Evolutionary conservation across 1,140 invertebrate species (phyloP).

Genomic region (Maniola jurtina): DNA sequence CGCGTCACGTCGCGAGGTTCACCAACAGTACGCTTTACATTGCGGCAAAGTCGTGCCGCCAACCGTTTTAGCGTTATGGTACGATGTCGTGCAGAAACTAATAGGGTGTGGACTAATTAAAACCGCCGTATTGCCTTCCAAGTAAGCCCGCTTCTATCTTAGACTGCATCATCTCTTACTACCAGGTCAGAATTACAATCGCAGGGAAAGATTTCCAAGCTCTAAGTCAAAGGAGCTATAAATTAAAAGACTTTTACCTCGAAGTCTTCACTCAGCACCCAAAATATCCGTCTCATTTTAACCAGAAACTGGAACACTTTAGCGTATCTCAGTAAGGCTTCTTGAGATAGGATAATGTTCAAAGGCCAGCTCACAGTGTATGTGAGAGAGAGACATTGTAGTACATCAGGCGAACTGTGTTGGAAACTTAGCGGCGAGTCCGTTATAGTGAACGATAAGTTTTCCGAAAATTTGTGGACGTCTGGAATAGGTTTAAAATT

Average conservation of each 20-base stretch:
- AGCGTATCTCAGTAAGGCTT: constrained; percentile 83
- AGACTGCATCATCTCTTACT: no score
- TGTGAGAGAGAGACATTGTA: constrained; percentile 83
- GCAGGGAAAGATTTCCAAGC: not conserved
- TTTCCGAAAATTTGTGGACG: constrained; percentile 78
- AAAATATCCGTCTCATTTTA: constrained; percentile 86
- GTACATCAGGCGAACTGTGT: constrained; percentile 81
- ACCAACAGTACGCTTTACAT: no score
- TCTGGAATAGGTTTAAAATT: constrained; percentile 46
- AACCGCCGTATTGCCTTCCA: no score
- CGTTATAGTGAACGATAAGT: constrained; percentile 80
- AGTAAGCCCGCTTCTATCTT: no score
- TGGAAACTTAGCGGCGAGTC: constrained; percentile 80
- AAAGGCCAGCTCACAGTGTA: constrained; percentile 87
- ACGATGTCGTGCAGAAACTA: no score
- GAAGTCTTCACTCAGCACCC: constrained; percentile 85
- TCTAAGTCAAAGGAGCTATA: no score
- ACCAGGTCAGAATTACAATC: no score
- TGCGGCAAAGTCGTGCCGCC: no score
- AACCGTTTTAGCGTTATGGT: no score
- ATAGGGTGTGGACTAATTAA: no score
- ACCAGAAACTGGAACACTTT: constrained; percentile 87
- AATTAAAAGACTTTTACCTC: constrained; percentile 51
- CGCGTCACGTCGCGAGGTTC: no score
- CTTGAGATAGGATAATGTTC: constrained; percentile 86